Base-by-base conservation (phyloP, 1,140 invertebrate species). In the Zaprionus camerounensis region DNA sequence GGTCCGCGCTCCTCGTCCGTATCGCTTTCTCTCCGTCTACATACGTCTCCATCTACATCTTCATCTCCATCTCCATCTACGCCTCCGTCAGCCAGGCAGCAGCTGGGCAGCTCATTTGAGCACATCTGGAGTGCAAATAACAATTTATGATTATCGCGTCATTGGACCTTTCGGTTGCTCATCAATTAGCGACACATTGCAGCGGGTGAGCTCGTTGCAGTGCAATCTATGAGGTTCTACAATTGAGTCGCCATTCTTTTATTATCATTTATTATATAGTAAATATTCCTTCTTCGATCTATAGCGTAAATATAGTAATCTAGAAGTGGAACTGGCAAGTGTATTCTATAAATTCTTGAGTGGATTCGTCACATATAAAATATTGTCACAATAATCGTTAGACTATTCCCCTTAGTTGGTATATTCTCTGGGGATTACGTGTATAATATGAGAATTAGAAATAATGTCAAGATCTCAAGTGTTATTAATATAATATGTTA, bases 121-220 rank as follows among this genome's bases (percentile, higher is more conserved):
- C 65, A 58, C 76, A 71, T 74, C 70, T 76, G 84, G 70, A 53
- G 73, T 81, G 81, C 73, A 78, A 88, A 85, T 80, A 77, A 34
- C 17, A 46, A 76, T 79, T 78, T 63, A 75, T 83, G 72, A 86
- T 81, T 88, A 87, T 88, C 84, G 62, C 84, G 71, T 78, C 74
- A 81, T 63, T 83, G 67, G 71, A 58, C 62, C 41, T 56, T 55
- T 71, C 41, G 13, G 17, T 24, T 67, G 56, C 64, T 36, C 64
- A 51, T 11, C 46, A 20, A 24, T 13, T 22, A n/a, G 11, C 20
- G n/a, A 24, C 11, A 2, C n/a, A 17, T 24, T 51, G 46, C 46
- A 24, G 0, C 46, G 46, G 46, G 46, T 51, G 12, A 24, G 46
- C 46, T 20, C 15, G 36, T 5, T 38, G 36, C 13, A 9, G 31